Percentiles rank a stretch among this genome's conserved stretches.
Conservation (phyloP, 92 coral and sea anemone species). For the Pocillopora grandis region DNA sequence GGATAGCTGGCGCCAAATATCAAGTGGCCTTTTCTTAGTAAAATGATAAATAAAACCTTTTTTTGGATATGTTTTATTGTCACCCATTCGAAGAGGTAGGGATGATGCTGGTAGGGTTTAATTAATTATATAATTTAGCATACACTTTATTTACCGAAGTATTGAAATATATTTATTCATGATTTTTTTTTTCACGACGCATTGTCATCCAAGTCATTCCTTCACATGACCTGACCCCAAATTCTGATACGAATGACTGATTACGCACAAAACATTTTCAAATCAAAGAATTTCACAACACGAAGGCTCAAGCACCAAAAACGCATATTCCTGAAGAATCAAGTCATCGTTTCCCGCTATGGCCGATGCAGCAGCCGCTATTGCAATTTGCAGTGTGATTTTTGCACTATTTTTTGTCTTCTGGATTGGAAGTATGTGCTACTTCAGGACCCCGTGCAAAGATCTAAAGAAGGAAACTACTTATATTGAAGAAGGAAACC, state of each 20-base stretch:
- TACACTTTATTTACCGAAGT: too few relatives aligned
- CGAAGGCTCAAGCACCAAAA: background rate
- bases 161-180: too few relatives aligned
- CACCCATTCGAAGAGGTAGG: too few relatives aligned
- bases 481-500: constrained; percentile 20
- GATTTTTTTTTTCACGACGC: too few relatives aligned
- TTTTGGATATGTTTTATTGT: too few relatives aligned
- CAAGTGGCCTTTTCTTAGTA: too few relatives aligned
- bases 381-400: constrained; percentile 17
- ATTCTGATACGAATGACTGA: background rate
- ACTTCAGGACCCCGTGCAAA: constrained; percentile 35
- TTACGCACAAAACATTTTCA: background rate
- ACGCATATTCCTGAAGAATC: background rate
- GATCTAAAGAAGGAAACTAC: constrained; percentile 27
- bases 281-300: background rate
- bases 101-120: too few relatives aligned
- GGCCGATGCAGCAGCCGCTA: constrained; percentile 27
- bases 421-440: constrained; percentile 34
- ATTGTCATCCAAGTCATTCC: background rate
- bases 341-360: background rate
- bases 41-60: too few relatives aligned
- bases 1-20: too few relatives aligned
- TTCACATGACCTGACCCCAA: constrained; percentile 1
- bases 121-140: too few relatives aligned
- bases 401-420: constrained; percentile 23